Conservation (phyloP, 2,113 vertebrate genomes). For the Micromys minutus region DNA sequence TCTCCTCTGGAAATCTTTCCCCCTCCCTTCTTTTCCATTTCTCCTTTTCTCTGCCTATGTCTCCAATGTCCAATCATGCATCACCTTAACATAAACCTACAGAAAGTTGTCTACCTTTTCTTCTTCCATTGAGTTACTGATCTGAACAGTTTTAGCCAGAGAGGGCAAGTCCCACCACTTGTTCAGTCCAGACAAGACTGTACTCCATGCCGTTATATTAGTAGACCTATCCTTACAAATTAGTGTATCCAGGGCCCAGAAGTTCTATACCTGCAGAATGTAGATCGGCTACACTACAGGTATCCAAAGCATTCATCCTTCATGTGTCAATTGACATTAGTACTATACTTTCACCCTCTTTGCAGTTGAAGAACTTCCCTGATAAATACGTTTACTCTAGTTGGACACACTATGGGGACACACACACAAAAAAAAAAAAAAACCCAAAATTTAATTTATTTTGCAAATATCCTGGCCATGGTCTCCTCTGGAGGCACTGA, state of each 20-base stretch:
- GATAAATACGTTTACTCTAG: background rate
- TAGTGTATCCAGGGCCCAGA: background rate
- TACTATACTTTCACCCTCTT: background rate
- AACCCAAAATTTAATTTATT: background rate
- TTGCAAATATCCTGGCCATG: background rate
- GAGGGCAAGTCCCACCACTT: background rate
- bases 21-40: no score
- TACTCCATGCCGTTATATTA: background rate
- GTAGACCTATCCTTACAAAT: background rate
- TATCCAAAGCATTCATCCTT: background rate
- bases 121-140: background rate
- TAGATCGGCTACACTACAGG: background rate
- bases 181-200: constrained; percentile 18
- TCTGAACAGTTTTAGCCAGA: background rate
- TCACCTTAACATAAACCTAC: no score
- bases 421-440: no score
- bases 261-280: background rate
- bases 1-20: no score
- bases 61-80: no score
- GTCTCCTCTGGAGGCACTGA: background rate
- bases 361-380: background rate
- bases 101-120: background rate
- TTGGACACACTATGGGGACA: background rate
- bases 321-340: background rate
- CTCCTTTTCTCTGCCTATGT: no score